Evolutionary conservation across 2,888 invertebrate species (phyloP), one percentile per base, ranked within the genome.

Genomic region (Caenorhabditis sulstoni): DNA sequence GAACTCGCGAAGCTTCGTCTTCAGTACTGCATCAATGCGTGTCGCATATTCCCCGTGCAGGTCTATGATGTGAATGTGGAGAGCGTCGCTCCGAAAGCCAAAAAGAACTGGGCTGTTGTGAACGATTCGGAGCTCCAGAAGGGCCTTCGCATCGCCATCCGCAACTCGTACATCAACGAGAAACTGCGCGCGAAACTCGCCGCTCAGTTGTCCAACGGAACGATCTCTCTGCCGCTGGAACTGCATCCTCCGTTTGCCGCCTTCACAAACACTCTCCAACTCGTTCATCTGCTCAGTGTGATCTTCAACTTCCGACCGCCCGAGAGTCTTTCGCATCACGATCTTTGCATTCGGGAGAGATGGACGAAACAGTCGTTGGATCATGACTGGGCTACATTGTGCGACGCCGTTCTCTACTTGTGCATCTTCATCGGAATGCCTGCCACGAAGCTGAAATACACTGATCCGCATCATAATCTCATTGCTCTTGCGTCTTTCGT

Each of bases 221-320:
- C 77, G 1, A 65, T 83, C 37, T 57, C 55, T 37, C 74, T 83
- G 8, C 75, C 81, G 18, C 8, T 59, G 29, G 79, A 83, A 14
- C 66, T 83, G 3, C 79, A 81, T 20, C 68, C 81, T 7, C 52
- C 70, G 9, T 81, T 81, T 41, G 81, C 83, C 16, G 79, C 83
- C 23, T 53, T 83, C 52, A 73, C 77, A 0, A 70, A 81, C 29
- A 83, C 79, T 12, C 58, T 81, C 16, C 81, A 83, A 53, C 59
- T 83, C 18, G 71, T 83, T 22, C 76, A 79, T 58, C 62, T 81
- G 12, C 45, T 83, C 37, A 76, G 71, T 45, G 52, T 58, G 14
- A 67, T 83, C n/a, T 78, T 83, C 74, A 81, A 83, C 49, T 79
- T 70, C 49, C 70, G 71, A 12, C 78, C 81, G 9, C 83, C 83